Conservation (phyloP, 2,888 invertebrate species). For the Athalia circularis region DNA sequence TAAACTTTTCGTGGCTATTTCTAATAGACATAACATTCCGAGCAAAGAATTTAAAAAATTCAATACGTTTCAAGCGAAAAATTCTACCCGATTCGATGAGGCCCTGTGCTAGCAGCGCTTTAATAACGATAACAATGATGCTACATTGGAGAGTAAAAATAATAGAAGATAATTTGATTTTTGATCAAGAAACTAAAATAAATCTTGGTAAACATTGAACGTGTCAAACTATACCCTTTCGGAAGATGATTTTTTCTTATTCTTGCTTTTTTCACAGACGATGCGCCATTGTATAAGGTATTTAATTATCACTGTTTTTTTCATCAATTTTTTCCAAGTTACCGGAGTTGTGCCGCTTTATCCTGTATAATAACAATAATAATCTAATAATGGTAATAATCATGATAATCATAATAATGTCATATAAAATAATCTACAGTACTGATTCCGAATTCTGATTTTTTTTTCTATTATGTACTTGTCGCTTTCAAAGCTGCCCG, state of each 20-base stretch:
- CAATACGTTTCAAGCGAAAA: background rate
- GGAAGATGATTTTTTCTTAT: conserved; percentile 21
- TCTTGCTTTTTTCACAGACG: background rate
- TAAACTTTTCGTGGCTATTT: background rate
- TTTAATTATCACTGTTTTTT: background rate
- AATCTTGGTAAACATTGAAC: conserved; percentile 9
- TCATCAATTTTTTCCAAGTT: background rate
- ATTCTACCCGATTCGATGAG: background rate
- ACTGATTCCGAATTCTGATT: background rate
- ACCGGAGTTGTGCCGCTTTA: conserved; percentile 1
- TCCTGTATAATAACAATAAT: background rate
- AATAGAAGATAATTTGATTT: background rate
- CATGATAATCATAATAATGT: background rate
- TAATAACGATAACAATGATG: background rate
- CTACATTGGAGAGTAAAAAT: too few relatives aligned
- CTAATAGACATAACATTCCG: too few relatives aligned
- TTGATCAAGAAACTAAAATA: conserved; percentile 1
- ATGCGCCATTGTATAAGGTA: conserved; percentile 15
- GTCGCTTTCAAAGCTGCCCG: conserved; percentile 14
- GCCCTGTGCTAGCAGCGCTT: background rate
- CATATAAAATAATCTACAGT: background rate
- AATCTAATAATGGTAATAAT: background rate
- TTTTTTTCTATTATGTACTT: background rate
- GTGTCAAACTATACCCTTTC: background rate
- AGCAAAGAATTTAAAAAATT: too few relatives aligned